A percentile compares a stretch with the other conserved stretches of the same genome.
Conservation (phyloP, 2,888 invertebrate genomes). For the Brenthis ino region DNA sequence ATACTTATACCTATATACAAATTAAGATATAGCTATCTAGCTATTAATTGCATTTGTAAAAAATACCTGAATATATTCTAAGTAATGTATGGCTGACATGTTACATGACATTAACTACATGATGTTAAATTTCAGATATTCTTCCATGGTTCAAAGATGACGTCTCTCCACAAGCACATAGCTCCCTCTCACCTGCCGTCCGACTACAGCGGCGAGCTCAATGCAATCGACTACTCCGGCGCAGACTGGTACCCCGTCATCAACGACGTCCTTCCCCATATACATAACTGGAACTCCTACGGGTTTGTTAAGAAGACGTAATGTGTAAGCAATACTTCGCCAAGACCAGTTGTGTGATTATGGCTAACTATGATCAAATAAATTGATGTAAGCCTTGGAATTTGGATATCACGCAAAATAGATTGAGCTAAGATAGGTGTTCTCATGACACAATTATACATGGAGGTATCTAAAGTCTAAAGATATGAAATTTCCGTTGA, state of each 20-base stretch:
- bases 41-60: no score
- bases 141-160: slow-evolving; percentile 92
- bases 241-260: slow-evolving; percentile 90
- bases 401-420: no score
- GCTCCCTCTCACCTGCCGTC: slow-evolving; percentile 86
- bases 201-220: slow-evolving; percentile 89
- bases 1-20: no score
- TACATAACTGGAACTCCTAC: slow-evolving; percentile 86
- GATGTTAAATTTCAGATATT: slow-evolving; percentile 83
- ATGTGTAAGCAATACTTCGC: slow-evolving; percentile 19
- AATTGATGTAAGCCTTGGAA: background rate
- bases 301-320: slow-evolving; percentile 83
- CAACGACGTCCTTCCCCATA: slow-evolving; percentile 83
- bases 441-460: no score
- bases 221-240: slow-evolving; percentile 89
- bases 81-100: no score
- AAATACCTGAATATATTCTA: no score
- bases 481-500: no score
- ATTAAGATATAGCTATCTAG: no score
- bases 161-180: slow-evolving; percentile 88
- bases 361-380: background rate
- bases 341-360: slow-evolving; percentile 11
- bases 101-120: slow-evolving; percentile 6
- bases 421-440: no score
- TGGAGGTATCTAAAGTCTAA: no score